Conservation (phyloP, 2,113 vertebrate genomes). For the Heterotilapia buettikoferi region DNA sequence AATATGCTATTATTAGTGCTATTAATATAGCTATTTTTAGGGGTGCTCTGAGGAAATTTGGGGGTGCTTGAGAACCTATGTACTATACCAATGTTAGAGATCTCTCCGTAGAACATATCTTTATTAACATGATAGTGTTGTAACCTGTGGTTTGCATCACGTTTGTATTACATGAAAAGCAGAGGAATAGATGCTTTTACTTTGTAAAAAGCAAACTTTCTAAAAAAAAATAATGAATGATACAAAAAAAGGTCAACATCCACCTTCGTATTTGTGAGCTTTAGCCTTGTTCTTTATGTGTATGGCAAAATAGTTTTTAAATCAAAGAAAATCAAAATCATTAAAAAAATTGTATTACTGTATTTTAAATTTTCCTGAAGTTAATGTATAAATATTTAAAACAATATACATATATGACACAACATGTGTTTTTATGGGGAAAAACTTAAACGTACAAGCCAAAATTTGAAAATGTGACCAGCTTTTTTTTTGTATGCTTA, state of each 20-base stretch:
- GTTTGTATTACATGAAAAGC: not conserved
- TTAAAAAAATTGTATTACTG: not conserved
- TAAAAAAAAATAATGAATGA: not conserved
- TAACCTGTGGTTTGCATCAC: not conserved
- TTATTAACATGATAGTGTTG: not conserved
- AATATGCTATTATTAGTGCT: not conserved
- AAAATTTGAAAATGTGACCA: not conserved
- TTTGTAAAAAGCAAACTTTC: not conserved
- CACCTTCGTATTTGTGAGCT: not conserved
- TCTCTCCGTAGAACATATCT: not conserved
- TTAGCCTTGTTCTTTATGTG: rapidly evolving
- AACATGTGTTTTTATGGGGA: not conserved
- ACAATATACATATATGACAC: not conserved
- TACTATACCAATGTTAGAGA: not conserved
- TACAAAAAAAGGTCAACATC: not conserved
- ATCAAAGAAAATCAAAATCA: not conserved
- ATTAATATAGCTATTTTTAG: not conserved
- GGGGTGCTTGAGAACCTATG: not conserved
- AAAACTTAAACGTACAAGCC: not conserved
- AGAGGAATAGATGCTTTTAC: not conserved
- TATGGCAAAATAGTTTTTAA: not conserved
- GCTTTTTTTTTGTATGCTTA: not conserved
- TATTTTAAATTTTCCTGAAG: not conserved
- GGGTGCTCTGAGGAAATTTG: not conserved
- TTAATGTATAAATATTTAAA: not conserved